Conservation (phyloP, 1,140 invertebrate species). For the Euura lappo region DNA sequence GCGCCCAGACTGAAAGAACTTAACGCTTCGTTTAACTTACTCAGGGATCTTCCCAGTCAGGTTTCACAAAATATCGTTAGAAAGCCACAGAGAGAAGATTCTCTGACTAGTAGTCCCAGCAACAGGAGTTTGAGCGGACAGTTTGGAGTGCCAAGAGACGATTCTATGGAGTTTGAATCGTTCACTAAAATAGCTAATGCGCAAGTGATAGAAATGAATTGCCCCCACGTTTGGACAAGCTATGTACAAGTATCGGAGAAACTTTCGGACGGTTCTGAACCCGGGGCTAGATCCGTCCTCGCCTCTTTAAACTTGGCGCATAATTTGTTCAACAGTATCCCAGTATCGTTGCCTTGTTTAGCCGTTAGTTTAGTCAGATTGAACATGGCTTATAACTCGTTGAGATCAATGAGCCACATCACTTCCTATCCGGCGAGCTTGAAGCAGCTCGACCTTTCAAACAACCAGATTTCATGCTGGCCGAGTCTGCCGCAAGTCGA, state of each 20-base stretch:
- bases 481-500: slow-evolving; percentile 77
- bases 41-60: slow-evolving; percentile 77
- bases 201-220: slow-evolving; percentile 62
- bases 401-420: slow-evolving; percentile 86
- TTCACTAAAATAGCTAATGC: slow-evolving; percentile 56
- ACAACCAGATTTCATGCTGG: slow-evolving; percentile 91
- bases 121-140: slow-evolving; percentile 40
- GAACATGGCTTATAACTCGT: slow-evolving; percentile 89
- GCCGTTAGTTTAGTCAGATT: slow-evolving; percentile 85
- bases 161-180: slow-evolving; percentile 54
- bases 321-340: slow-evolving; percentile 88
- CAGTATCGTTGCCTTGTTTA: slow-evolving; percentile 86
- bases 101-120: slow-evolving; percentile 45
- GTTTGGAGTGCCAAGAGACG: slow-evolving; percentile 44
- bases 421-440: slow-evolving; percentile 87
- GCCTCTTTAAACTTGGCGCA: slow-evolving; percentile 86
- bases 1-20: slow-evolving; percentile 87
- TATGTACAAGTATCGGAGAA: slow-evolving; percentile 75
- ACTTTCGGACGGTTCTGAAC: slow-evolving; percentile 59
- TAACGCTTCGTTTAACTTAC: slow-evolving; percentile 90
- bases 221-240: slow-evolving; percentile 77
- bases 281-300: slow-evolving; percentile 64
- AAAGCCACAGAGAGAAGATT: slow-evolving; percentile 43
- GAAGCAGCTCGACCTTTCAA: slow-evolving; percentile 90
- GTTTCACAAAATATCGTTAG: slow-evolving; percentile 46